Evolutionary conservation across 2,888 invertebrate genomes (phyloP).

Genomic region (Tortrix viridana): DNA sequence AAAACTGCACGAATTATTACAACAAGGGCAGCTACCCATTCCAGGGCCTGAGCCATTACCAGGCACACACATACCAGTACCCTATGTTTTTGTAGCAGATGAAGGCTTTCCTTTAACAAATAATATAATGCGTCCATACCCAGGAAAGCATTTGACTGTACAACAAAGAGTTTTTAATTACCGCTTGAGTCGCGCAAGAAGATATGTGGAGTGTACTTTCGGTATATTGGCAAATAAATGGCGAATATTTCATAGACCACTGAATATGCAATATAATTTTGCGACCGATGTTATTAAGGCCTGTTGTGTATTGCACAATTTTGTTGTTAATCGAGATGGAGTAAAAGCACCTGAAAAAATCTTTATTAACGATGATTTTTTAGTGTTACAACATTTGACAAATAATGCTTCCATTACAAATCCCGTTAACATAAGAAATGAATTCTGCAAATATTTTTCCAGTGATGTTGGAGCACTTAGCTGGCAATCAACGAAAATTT

Average conservation of each 20-base stretch:
- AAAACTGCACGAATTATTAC: slow-evolving; percentile 22
- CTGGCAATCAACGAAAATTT: slow-evolving; percentile 11
- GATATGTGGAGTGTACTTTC: slow-evolving; percentile 12
- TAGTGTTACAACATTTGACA: slow-evolving; percentile 6
- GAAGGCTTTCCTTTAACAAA: slow-evolving; percentile 15
- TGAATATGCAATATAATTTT: slow-evolving; percentile 2
- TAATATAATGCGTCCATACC: slow-evolving; percentile 15
- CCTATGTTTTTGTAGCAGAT: slow-evolving; percentile 23
- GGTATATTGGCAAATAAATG: slow-evolving; percentile 3
- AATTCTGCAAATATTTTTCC: slow-evolving; percentile 12
- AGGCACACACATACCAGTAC: slow-evolving; percentile 18
- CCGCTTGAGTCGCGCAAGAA: slow-evolving; percentile 10
- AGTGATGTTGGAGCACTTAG: slow-evolving; percentile 13
- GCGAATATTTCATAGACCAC: slow-evolving; percentile 6
- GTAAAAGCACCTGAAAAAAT: slow-evolving; percentile 7
- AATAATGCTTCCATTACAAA: slow-evolving; percentile 9
- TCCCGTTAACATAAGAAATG: slow-evolving; percentile 10
- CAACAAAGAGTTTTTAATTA: slow-evolving; percentile 13
- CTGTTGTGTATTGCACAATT: slow-evolving; percentile 2
- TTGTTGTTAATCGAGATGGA: slow-evolving; percentile 8
- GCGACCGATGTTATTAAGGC: too few relatives aligned
- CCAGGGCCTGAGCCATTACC: slow-evolving; percentile 18
- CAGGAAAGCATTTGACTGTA: slow-evolving; percentile 13
- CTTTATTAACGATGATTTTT: slow-evolving; percentile 7
- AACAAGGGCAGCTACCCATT: not conserved